phyloP scores from a whole-genome alignment of 2,888 invertebrate genomes.

The Xylota segnis region DNA sequence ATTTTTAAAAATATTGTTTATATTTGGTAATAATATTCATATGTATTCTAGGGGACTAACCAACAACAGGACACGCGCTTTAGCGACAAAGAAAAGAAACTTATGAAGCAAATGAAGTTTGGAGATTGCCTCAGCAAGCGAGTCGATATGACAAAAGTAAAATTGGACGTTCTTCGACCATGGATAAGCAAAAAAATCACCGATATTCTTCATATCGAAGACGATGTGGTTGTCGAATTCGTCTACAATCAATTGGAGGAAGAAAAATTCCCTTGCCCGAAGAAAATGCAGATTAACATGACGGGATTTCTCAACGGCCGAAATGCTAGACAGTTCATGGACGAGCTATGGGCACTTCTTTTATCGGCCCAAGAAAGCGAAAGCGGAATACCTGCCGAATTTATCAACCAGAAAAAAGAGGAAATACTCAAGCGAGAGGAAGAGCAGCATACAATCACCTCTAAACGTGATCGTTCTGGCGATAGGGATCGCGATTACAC shows the following conservation, averaged over 20 bases:
- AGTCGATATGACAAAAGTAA: slow-evolving; percentile 99
- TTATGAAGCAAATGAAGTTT: slow-evolving; percentile 99
- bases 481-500: slow-evolving; percentile 80
- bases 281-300: slow-evolving; percentile 99
- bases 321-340: slow-evolving; percentile 98
- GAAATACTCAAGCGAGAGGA: slow-evolving; percentile 94
- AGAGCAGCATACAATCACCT: slow-evolving; percentile 79
- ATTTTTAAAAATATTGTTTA: not conserved
- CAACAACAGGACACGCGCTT: slow-evolving; percentile 99
- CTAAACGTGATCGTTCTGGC: slow-evolving; percentile 70
- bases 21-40: slow-evolving; percentile 3
- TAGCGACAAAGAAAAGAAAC: slow-evolving; percentile 99
- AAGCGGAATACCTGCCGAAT: slow-evolving; percentile 96
- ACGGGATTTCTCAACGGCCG: slow-evolving; percentile 99
- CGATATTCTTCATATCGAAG: slow-evolving; percentile 98
- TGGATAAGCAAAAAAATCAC: slow-evolving; percentile 99
- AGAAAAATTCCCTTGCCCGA: slow-evolving; percentile 97
- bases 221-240: slow-evolving; percentile 99
- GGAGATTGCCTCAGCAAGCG: slow-evolving; percentile 96
- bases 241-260: slow-evolving; percentile 98
- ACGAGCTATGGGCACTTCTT: slow-evolving; percentile 97
- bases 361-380: slow-evolving; percentile 98
- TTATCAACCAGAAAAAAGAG: slow-evolving; percentile 98
- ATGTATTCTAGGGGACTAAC: slow-evolving; percentile 93
- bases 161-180: slow-evolving; percentile 98